A percentile compares a stretch with the other conserved stretches of the same genome.
Evolutionary conservation across 2,113 vertebrate genomes (phyloP).

Genomic region (Varanus komodoensis): DNA sequence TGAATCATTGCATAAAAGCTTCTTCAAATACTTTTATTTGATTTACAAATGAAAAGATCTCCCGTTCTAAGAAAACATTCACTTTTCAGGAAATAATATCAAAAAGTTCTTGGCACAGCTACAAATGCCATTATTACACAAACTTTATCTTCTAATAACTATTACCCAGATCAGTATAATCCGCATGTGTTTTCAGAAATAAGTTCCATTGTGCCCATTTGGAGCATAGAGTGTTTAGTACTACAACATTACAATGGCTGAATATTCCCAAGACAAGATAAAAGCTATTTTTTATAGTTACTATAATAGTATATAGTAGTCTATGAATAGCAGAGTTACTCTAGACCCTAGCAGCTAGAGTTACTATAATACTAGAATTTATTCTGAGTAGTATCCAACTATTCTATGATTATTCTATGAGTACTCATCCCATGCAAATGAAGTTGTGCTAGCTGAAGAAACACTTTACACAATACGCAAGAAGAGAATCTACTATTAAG

Average conservation of each 20-base stretch:
- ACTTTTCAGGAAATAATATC: slow-evolving; percentile 56
- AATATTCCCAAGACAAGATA: background rate
- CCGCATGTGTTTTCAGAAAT: background rate
- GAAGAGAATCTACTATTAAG: no score
- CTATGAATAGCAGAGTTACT: no score
- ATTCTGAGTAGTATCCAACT: no score
- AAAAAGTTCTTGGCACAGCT: slow-evolving; percentile 50
- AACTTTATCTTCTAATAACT: slow-evolving; percentile 13
- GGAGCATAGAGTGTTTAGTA: no score
- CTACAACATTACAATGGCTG: background rate
- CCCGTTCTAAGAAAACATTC: slow-evolving; percentile 52
- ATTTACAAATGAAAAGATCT: slow-evolving; percentile 46
- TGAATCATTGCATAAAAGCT: slow-evolving; percentile 13
- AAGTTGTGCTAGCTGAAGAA: no score
- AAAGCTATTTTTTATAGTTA: background rate
- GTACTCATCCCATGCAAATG: no score
- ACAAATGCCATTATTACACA: slow-evolving; percentile 10
- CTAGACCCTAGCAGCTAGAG: no score
- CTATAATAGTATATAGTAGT: background rate
- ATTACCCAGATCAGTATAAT: slow-evolving; percentile 16
- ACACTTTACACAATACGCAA: no score
- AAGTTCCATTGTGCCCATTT: background rate
- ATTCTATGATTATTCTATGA: no score
- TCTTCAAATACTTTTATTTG: slow-evolving; percentile 28
- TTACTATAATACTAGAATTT: no score